These are phyloP conservation scores for Crotalus helleri DNA, from an alignment of 2,113 vertebrate genomes.

Conservation along the genomic window DNA sequence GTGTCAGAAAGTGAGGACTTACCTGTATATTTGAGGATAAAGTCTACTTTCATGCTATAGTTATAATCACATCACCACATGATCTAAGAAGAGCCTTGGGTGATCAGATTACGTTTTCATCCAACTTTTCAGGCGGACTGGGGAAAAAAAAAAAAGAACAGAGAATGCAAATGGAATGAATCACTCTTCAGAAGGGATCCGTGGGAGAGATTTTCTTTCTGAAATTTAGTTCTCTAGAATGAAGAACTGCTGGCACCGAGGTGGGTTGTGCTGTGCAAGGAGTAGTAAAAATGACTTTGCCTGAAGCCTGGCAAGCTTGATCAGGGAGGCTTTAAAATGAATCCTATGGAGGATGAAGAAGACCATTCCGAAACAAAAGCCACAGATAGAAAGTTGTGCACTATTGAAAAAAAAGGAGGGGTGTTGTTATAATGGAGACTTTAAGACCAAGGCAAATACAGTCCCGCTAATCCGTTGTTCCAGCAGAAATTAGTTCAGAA, in stretches of 20 bases:
- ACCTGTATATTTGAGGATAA: background rate
- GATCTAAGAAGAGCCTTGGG: background rate
- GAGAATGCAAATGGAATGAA: background rate
- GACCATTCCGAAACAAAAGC: too few relatives aligned
- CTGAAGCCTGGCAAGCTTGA: background rate
- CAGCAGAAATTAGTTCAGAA: background rate
- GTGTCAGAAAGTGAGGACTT: background rate
- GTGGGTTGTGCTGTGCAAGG: background rate
- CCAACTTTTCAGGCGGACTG: background rate
- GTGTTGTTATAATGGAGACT: background rate
- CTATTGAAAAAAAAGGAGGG: background rate
- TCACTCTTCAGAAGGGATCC: background rate
- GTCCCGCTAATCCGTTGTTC: background rate
- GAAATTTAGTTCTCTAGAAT: background rate
- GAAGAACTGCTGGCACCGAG: background rate
- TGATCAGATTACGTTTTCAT: background rate
- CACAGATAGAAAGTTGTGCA: background rate
- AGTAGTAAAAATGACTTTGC: background rate
- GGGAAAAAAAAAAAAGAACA: background rate
- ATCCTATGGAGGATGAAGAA: background rate
- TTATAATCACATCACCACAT: background rate
- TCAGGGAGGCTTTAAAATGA: background rate
- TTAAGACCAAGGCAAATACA: background rate
- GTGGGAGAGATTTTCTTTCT: background rate
- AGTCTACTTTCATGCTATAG: background rate